Base-by-base conservation (phyloP, 2,113 vertebrate genomes). In the Otocyon megalotis region DNA sequence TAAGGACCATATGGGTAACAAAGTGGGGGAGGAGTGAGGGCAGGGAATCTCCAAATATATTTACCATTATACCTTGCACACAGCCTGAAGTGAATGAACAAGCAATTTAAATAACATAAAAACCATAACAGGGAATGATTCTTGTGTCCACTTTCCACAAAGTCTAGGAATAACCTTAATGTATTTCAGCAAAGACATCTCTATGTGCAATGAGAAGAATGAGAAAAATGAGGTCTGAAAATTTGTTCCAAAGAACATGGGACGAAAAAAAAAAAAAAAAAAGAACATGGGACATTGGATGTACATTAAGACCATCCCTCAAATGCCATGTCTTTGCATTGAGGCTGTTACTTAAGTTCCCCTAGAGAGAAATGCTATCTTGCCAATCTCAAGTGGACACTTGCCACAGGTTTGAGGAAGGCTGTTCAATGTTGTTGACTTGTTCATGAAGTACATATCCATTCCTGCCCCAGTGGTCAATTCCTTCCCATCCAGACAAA, bases 61-160 rank as follows among this genome's bases (percentile, higher is more conserved):
- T 95, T 24, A 53, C 22, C 19, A 28, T 28, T 43, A 14, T 20
- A 80, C 48, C 13, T 14, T 69, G 32, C 12, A 63, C 26, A 60
- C 0, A 76, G 22, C 5, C 24, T 79, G 24, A 19, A 48, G 89
- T 35, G 35, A 74, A 65, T 35, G 65, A 90, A 80, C 30, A 63
- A 65, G 48, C 77, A 58, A 56, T 84, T 88, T 83, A 32, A 83
- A 53, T 76, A 69, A 65, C 7, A 26, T 62, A n/a, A 72, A 72
- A 74, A 20, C 15, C 63, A 37, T 48, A 50, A 58, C 53, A 95
- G 93, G 30, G n/a, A 84, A 86, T 77, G 26, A 77, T 22, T 72
- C 54, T 89, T 93, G n/a, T 30, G 88, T 37, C 81, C 30, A 14
- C 92, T 24, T 92, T 72, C 69, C 20, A 93, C 63, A 82, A 92